Evolutionary conservation across 2,113 vertebrate species (phyloP).

Genomic region (Mola mola): DNA sequence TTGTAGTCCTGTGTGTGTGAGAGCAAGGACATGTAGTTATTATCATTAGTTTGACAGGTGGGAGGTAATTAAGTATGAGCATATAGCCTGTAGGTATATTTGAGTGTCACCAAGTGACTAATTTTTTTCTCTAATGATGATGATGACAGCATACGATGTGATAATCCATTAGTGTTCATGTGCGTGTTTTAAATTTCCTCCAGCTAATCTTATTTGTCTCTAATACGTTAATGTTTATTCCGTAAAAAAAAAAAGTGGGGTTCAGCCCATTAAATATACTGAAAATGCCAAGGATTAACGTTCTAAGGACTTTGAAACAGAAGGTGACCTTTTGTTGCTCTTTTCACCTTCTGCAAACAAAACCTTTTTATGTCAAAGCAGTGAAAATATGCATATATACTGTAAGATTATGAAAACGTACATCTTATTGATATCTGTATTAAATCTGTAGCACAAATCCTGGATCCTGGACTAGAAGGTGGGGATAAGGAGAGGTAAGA

Average conservation of each 20-base stretch:
- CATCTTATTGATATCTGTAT: too few species aligned
- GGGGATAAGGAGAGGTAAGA: background rate
- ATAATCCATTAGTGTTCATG: conserved; percentile 14
- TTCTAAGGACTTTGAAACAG: too few species aligned
- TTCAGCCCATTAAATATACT: background rate
- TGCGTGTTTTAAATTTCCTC: conserved; percentile 7
- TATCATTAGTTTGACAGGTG: conserved; percentile 42
- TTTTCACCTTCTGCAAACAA: too few species aligned
- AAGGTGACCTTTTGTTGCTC: too few species aligned
- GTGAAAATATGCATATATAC: too few species aligned
- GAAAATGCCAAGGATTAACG: too few species aligned
- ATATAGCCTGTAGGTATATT: conserved; percentile 28
- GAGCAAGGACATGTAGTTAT: background rate
- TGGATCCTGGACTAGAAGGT: too few species aligned
- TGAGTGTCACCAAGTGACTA: conserved; percentile 30
- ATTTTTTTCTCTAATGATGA: conserved; percentile 48
- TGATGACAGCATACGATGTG: conserved; percentile 30
- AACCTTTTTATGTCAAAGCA: too few species aligned
- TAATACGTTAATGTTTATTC: too few species aligned
- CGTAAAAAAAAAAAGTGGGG: too few species aligned
- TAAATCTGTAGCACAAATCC: background rate
- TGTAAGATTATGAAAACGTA: too few species aligned
- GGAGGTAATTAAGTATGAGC: conserved; percentile 40
- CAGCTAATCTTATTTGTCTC: background rate
- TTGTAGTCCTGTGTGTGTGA: conserved; percentile 5